Conservation (phyloP, 2,888 invertebrate species). For the Rhagonycha fulva region DNA sequence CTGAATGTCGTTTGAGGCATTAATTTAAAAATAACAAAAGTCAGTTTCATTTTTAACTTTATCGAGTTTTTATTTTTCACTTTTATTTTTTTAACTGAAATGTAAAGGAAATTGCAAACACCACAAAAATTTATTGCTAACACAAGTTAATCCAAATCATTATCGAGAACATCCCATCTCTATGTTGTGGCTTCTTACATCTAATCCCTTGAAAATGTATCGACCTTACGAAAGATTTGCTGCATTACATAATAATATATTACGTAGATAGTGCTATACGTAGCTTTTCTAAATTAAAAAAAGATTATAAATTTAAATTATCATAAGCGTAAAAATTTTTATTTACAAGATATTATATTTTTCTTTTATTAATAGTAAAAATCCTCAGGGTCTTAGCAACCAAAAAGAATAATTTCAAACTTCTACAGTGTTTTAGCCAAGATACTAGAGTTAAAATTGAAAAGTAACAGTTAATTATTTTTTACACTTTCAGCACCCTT, state of each 20-base stretch:
- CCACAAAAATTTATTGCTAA: background rate
- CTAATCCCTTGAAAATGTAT: background rate
- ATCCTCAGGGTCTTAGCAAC: no score
- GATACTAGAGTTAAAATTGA: background rate
- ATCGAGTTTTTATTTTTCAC: background rate
- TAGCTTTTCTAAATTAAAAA: background rate
- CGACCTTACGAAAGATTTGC: background rate
- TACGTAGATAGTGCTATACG: background rate
- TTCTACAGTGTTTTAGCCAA: no score
- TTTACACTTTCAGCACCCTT: background rate
- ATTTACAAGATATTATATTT: no score
- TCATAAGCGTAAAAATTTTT: no score
- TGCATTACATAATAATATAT: background rate
- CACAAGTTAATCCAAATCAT: background rate
- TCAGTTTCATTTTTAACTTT: background rate
- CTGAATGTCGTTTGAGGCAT: background rate
- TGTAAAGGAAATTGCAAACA: background rate
- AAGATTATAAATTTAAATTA: background rate
- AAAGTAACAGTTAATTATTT: background rate
- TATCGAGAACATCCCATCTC: background rate
- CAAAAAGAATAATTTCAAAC: no score
- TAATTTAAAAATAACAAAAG: background rate
- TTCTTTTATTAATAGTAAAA: no score
- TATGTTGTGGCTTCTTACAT: constrained; percentile 1
- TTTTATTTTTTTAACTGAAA: background rate